Evolutionary conservation across 92 coral and sea anemone species (phyloP).

Genomic region (Zoanthus gigantus): DNA sequence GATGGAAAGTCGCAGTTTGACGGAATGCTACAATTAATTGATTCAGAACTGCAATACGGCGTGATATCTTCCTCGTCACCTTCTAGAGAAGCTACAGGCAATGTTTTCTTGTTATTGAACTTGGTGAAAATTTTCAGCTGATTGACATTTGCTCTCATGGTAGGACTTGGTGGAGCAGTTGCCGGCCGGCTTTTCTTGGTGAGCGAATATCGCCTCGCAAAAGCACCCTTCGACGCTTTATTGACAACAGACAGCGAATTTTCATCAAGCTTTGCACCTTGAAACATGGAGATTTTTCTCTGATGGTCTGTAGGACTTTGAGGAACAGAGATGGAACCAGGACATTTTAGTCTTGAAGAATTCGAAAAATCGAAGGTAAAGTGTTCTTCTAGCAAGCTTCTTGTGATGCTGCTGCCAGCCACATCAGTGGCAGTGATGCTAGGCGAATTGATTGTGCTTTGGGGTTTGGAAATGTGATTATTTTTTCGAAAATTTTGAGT

Average conservation of each 20-base stretch:
- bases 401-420: not conserved
- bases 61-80: not conserved
- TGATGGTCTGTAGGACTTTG: not conserved
- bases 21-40: not conserved
- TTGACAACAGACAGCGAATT: not conserved
- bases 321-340: not conserved
- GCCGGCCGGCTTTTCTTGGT: not conserved
- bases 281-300: not conserved
- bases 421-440: not conserved
- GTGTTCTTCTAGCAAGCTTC: not conserved
- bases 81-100: not conserved
- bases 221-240: not conserved
- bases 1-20: not conserved
- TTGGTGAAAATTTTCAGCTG: not conserved
- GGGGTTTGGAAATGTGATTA: too few species aligned
- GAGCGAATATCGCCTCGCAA: not conserved
- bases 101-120: not conserved
- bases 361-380: not conserved
- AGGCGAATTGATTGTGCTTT: not conserved
- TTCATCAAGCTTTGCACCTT: not conserved
- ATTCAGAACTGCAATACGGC: not conserved
- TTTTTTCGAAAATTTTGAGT: not conserved
- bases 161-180: not conserved
- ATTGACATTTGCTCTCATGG: not conserved
- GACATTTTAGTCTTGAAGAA: not conserved